phyloP scores from a whole-genome alignment of 2,797 vertebrate species.

The Chloroceryle inda region DNA sequence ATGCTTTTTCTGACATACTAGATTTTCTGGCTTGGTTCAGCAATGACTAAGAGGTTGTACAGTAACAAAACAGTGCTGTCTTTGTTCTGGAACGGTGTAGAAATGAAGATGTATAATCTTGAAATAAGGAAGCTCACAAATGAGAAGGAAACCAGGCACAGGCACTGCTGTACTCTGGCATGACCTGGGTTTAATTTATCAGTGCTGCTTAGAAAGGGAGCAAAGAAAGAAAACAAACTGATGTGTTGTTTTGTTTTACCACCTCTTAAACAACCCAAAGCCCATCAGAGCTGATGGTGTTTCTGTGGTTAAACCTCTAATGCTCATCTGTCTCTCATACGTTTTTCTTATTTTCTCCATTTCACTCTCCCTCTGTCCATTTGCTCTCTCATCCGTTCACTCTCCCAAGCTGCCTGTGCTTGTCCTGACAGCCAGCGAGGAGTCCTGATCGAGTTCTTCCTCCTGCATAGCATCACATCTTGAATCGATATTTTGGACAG shows the following conservation, averaged over 20 bases:
- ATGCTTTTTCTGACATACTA: slow-evolving; percentile 30
- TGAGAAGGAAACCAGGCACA: not conserved
- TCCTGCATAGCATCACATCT: not conserved
- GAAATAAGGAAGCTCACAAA: not conserved
- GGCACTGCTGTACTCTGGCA: not conserved
- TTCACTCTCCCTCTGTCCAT: not conserved
- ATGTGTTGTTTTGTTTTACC: not conserved
- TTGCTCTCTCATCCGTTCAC: not conserved
- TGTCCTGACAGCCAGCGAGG: not conserved
- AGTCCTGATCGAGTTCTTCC: not conserved
- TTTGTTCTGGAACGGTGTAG: slow-evolving; percentile 52
- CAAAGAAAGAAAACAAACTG: not conserved
- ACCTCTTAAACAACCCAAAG: not conserved
- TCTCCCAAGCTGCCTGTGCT: not conserved
- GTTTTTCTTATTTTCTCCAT: not conserved
- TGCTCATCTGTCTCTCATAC: not conserved
- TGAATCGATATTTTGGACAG: not conserved
- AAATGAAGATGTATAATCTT: slow-evolving; percentile 35
- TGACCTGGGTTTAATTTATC: not conserved
- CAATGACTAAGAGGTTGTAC: slow-evolving; percentile 30
- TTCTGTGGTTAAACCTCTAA: not conserved
- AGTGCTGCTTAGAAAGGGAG: not conserved
- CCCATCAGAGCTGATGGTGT: not conserved
- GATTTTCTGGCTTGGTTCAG: slow-evolving; percentile 17
- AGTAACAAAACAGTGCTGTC: slow-evolving; percentile 40